Base-by-base conservation (phyloP, 2,888 invertebrate species). In the Thyatira batis region DNA sequence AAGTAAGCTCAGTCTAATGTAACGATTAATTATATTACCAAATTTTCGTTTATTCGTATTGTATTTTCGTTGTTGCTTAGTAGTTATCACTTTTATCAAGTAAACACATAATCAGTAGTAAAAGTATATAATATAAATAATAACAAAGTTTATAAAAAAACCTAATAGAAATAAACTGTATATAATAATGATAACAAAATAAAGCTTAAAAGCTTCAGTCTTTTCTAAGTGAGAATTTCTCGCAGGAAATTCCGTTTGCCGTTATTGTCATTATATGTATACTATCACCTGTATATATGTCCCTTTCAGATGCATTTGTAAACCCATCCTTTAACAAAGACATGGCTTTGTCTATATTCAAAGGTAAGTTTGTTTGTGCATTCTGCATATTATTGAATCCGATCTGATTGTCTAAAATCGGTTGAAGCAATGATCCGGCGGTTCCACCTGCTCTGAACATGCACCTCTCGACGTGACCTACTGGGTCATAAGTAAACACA, bases 261-360 rank as follows among this genome's bases (percentile, higher is more conserved):
- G 96, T 97, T 66, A 98, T 95, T 58, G 97, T 92, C 71, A 95
- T 95, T 61, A 98, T 95, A 49, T 91, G 84, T 60, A 98, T 94
- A 50, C 94, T 94, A 89, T 98, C 98, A 39, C 98, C 98, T 57
- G 98, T 98, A 73, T 97, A 95, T 71, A 98, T 98, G 84, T 98
- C 98, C 76, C 98, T 94, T 82, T 98, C 98, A 20, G 98, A 96
- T 3, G 98, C 98, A 11, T 97, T 97, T 64, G 97, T 96, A 79
- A 98, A 98, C 0, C 96, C 96, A 87, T 98, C 98, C 73, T 96
- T 97, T 39, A 97, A 92, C 49, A 98, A 92, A 6, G 93, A 11
- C 20, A 91, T 27, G 8, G 48, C 48, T 20, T 48, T 28, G 8
- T 11, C 13, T 17, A 6, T 9, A 5, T 48, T 11, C 20, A 48